A percentile compares a stretch with the other conserved stretches of the same genome.
Evolutionary conservation across 2,113 vertebrate species (phyloP).

Genomic region (Ceyx melanurus): DNA sequence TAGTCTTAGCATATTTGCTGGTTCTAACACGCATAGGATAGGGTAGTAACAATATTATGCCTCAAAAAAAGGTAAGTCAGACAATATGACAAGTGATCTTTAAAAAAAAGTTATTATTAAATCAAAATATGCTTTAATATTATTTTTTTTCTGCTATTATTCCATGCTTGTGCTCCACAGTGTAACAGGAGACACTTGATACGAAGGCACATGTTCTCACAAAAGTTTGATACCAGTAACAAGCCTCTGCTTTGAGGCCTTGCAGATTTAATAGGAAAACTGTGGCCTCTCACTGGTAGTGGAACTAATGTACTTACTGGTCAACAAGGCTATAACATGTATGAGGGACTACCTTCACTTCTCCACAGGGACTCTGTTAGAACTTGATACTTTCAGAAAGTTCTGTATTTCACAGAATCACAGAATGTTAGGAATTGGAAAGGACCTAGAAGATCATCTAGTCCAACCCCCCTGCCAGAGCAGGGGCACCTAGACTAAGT

Average conservation of each 20-base stretch:
- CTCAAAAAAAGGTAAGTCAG: not conserved
- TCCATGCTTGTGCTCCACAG: not conserved
- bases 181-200: not conserved
- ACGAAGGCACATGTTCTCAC: not conserved
- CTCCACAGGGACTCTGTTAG: not conserved
- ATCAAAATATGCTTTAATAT: not conserved
- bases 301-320: not conserved
- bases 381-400: not conserved
- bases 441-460: not conserved
- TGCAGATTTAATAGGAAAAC: not conserved
- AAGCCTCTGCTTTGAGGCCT: not conserved
- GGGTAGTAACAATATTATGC: not conserved
- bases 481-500: too few species aligned
- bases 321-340: not conserved
- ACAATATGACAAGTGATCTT: not conserved
- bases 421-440: not conserved
- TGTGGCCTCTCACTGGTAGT: not conserved
- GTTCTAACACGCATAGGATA: not conserved
- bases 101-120: not conserved
- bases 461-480: not conserved
- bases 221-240: not conserved
- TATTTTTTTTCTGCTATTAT: not conserved
- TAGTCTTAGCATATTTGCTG: not conserved
- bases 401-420: not conserved
- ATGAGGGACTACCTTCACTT: not conserved